phyloP scores from a whole-genome alignment of 1,140 invertebrate species.

The Pogonus chalceus region DNA sequence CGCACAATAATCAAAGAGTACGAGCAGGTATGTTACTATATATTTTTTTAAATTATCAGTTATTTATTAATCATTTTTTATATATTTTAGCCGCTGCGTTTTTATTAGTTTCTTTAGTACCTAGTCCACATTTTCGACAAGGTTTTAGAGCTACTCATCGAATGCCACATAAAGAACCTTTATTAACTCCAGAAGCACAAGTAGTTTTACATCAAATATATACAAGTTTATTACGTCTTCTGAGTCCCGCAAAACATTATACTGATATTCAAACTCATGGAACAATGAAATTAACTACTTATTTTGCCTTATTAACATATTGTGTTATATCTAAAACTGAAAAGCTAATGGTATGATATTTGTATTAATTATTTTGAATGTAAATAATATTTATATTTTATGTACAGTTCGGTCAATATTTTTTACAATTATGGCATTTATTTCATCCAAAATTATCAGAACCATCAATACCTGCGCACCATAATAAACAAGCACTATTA shows the following conservation, averaged over 20 bases:
- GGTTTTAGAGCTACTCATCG: conserved; percentile 60
- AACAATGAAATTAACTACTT: conserved; percentile 82
- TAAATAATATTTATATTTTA: conserved; percentile 24
- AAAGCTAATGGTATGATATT: conserved; percentile 73
- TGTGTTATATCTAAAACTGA: conserved; percentile 82
- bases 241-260: conserved; percentile 75
- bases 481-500: conserved; percentile 87
- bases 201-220: conserved; percentile 77
- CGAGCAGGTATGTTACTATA: conserved; percentile 50
- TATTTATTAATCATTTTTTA: not conserved
- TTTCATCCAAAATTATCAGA: conserved; percentile 93
- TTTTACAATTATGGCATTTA: conserved; percentile 83
- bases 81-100: conserved; percentile 58
- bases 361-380: not conserved
- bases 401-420: conserved; percentile 78
- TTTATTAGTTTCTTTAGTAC: conserved; percentile 77
- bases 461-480: conserved; percentile 86
- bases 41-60: not conserved
- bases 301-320: conserved; percentile 82
- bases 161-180: conserved; percentile 33
- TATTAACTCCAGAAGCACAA: conserved; percentile 58
- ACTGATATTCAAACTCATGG: conserved; percentile 76
- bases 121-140: conserved; percentile 77
- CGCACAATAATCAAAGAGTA: conserved; percentile 74
- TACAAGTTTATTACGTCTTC: conserved; percentile 60